Percentiles rank a stretch among this genome's conserved stretches.
phyloP scores from a whole-genome alignment of 2,888 invertebrate species.

The Poecilus cupreus region DNA sequence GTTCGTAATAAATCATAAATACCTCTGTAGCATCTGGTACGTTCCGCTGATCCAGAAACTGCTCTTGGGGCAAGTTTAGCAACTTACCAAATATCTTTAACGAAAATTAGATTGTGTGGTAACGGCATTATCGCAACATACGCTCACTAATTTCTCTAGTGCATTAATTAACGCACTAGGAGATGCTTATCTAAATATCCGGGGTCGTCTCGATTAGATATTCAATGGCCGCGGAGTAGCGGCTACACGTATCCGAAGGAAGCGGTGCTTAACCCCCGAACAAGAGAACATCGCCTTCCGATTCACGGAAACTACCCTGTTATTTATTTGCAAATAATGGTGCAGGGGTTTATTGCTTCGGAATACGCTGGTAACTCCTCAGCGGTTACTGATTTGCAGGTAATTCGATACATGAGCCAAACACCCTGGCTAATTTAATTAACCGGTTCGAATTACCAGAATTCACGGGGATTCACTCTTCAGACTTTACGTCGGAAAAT shows the following conservation, averaged over 20 bases:
- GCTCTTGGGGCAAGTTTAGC: conserved; percentile 17
- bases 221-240: conserved; percentile 41
- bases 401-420: background rate
- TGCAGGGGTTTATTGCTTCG: background rate
- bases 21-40: conserved; percentile 1
- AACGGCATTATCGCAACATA: conserved; percentile 51
- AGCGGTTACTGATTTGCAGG: background rate
- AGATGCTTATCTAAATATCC: conserved; percentile 56
- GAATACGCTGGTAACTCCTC: background rate
- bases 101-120: conserved; percentile 57
- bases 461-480: too few relatives aligned
- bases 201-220: conserved; percentile 52
- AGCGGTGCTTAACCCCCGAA: conserved; percentile 42
- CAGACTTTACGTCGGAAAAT: too few relatives aligned
- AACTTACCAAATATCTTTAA: conserved; percentile 40
- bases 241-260: conserved; percentile 37
- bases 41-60: conserved; percentile 25
- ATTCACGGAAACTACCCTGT: conserved; percentile 2
- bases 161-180: conserved; percentile 57
- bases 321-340: conserved; percentile 36
- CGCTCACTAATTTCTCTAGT: conserved; percentile 56
- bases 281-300: conserved; percentile 7
- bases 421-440: background rate
- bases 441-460: background rate
- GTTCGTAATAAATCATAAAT: background rate